phyloP scores from a whole-genome alignment of 2,888 invertebrate genomes.

The Drosophila kambysellisi region DNA sequence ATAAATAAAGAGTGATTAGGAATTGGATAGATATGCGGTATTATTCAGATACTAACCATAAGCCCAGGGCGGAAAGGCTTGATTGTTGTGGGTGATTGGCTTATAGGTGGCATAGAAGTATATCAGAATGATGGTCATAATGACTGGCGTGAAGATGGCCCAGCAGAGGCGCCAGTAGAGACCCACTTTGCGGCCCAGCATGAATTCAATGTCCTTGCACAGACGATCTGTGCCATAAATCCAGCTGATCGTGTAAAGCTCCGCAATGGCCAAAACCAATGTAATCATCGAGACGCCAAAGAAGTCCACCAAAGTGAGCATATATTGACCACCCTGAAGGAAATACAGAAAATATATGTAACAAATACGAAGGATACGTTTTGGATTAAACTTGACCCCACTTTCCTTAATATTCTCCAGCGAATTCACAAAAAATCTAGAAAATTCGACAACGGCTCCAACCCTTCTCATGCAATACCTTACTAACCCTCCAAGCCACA shows the following conservation, averaged over 20 bases:
- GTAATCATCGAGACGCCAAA: conserved; percentile 92
- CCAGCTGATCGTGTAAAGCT: conserved; percentile 90
- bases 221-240: conserved; percentile 90
- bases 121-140: conserved; percentile 89
- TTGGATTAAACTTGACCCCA: background rate
- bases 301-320: conserved; percentile 90
- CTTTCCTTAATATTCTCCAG: background rate
- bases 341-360: background rate
- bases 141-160: conserved; percentile 90
- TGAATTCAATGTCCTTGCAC: conserved; percentile 91
- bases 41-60: conserved; percentile 86
- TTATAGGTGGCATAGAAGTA: conserved; percentile 89
- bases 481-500: no score
- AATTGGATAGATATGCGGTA: fast-evolving
- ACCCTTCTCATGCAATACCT: no score
- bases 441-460: no score
- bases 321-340: conserved; percentile 90
- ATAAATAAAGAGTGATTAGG: background rate
- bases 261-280: conserved; percentile 88
- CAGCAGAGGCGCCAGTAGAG: conserved; percentile 93
- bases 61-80: conserved; percentile 87
- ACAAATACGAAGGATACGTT: background rate
- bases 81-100: conserved; percentile 87
- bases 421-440: background rate
- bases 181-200: conserved; percentile 89